Evolutionary conservation across 2,888 invertebrate genomes (phyloP).

Genomic region (Dioctria linearis): DNA sequence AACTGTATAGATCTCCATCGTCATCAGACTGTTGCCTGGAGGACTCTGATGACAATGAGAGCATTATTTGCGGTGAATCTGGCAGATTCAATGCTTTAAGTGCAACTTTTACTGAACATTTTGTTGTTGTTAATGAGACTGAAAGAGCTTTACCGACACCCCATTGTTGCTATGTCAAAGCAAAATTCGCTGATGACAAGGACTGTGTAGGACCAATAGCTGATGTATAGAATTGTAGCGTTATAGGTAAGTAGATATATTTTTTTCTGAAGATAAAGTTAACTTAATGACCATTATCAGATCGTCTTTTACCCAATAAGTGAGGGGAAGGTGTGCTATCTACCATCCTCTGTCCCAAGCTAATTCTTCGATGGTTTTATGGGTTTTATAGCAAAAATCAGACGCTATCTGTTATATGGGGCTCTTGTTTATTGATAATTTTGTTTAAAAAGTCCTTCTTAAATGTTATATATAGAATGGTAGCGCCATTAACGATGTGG

Average conservation of each 20-base stretch:
- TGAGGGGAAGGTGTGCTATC: too few relatives aligned
- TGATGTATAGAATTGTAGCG: conserved; percentile 59
- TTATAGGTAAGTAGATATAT: conserved; percentile 38
- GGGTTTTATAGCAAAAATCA: conserved; percentile 33
- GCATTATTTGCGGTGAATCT: conserved; percentile 28
- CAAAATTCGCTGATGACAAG: conserved; percentile 60
- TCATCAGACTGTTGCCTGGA: conserved; percentile 52
- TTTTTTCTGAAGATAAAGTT: background rate
- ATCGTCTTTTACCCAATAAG: background rate
- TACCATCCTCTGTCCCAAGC: too few relatives aligned
- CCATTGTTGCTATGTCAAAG: conserved; percentile 61
- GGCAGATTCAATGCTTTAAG: conserved; percentile 20
- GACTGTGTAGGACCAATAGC: conserved; percentile 61
- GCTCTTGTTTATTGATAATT: background rate
- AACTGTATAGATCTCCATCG: conserved; percentile 39
- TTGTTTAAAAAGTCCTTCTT: too few relatives aligned
- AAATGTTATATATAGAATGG: too few relatives aligned
- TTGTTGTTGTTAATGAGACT: conserved; percentile 59
- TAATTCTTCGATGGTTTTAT: background rate
- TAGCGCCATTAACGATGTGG: too few relatives aligned
- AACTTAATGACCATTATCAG: background rate
- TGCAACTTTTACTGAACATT: conserved; percentile 54
- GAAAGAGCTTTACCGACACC: conserved; percentile 54
- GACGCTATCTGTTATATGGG: conserved; percentile 9
- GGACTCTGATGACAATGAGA: conserved; percentile 47